Percentiles rank a stretch among this genome's conserved stretches.
Conservation (phyloP, 2,113 vertebrate genomes). For the Trematocara nigrifrons region DNA sequence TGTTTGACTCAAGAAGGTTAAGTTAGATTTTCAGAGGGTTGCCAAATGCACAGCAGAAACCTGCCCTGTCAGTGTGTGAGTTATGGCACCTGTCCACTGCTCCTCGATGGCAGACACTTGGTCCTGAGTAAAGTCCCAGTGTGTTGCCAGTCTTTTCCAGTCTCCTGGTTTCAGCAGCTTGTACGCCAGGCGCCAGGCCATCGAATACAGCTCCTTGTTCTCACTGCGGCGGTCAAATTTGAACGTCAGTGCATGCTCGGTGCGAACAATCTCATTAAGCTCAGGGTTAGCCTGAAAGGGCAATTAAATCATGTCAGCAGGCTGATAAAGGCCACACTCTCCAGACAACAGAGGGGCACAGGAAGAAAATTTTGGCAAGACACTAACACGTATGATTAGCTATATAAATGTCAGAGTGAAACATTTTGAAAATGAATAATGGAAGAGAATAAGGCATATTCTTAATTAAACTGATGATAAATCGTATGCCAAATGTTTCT, state of each 20-base stretch:
- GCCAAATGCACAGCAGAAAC: neutral
- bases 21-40: neutral
- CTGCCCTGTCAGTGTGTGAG: neutral
- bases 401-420: conserved; percentile 29
- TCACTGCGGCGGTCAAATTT: conserved; percentile 84
- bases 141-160: conserved; percentile 82
- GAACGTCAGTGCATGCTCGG: conserved; percentile 74
- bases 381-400: conserved; percentile 3
- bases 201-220: conserved; percentile 73
- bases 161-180: conserved; percentile 74
- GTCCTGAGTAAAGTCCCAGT: conserved; percentile 78
- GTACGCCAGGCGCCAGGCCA: conserved; percentile 83
- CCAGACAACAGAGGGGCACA: neutral
- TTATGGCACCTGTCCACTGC: conserved; percentile 84
- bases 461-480: conserved; percentile 31
- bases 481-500: conserved; percentile 23
- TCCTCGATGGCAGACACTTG: conserved; percentile 83
- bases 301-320: conserved; percentile 64
- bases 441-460: neutral
- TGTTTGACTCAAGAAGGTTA: neutral
- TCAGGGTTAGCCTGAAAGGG: conserved; percentile 69
- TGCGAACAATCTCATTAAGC: conserved; percentile 45
- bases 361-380: conserved; percentile 17
- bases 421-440: conserved; percentile 12
- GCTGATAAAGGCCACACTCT: conserved; percentile 57